A percentile compares a stretch with the other conserved stretches of the same genome.
phyloP scores from a whole-genome alignment of 2,888 invertebrate species.

The Rhabditophanes sp. region DNA sequence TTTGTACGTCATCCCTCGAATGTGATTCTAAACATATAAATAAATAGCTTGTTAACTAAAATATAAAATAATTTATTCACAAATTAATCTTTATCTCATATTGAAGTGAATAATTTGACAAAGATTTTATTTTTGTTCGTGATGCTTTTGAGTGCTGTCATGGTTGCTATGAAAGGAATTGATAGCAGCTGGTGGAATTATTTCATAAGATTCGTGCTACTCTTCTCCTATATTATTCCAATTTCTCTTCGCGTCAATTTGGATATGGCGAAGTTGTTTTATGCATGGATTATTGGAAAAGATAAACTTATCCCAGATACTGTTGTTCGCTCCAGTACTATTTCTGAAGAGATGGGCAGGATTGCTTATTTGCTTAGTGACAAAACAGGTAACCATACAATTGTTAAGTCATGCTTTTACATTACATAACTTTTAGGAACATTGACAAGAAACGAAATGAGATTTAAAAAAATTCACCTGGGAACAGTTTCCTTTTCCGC shows the following conservation, averaged over 20 bases:
- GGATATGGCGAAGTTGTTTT: slow-evolving; percentile 78
- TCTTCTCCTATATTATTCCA: slow-evolving; percentile 97
- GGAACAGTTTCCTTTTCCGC: slow-evolving; percentile 77
- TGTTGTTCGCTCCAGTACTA: slow-evolving; percentile 87
- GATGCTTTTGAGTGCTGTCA: slow-evolving; percentile 69
- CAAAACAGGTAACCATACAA: too few species aligned
- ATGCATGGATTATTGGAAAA: slow-evolving; percentile 84
- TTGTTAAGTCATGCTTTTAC: too few species aligned
- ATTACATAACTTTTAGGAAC: too few species aligned
- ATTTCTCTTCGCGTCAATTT: slow-evolving; percentile 91
- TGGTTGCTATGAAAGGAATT: slow-evolving; percentile 70
- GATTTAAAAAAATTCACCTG: slow-evolving; percentile 57
- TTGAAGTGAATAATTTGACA: slow-evolving; percentile 71
- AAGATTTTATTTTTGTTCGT: slow-evolving; percentile 83
- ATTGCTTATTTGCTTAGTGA: slow-evolving; percentile 90
- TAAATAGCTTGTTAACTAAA: too few species aligned
- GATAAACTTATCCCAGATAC: slow-evolving; percentile 83
- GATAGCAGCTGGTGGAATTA: slow-evolving; percentile 52
- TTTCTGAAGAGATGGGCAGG: slow-evolving; percentile 89
- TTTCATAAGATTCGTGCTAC: slow-evolving; percentile 80
- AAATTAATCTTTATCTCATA: too few species aligned
- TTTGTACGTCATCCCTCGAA: too few species aligned
- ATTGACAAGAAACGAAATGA: slow-evolving; percentile 94
- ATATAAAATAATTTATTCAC: too few species aligned
- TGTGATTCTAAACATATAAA: too few species aligned